Evolutionary conservation across 2,797 vertebrate species (phyloP).

Genomic region (Gadopsis bispinosus): DNA sequence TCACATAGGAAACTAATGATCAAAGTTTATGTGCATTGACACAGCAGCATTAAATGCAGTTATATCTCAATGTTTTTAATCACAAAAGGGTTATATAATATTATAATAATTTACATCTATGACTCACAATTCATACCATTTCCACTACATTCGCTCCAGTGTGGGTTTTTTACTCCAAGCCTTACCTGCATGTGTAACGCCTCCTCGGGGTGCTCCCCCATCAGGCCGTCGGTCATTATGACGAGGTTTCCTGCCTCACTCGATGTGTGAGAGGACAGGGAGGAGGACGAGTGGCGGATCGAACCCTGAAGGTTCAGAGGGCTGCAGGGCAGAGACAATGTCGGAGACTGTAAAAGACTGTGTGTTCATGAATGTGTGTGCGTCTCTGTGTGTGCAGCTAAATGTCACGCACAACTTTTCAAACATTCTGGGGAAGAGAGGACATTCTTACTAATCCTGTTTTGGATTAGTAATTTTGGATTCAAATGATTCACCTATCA

Average conservation of each 20-base stretch:
- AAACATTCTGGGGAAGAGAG: neutral
- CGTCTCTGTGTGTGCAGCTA: neutral
- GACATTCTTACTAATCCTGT: neutral
- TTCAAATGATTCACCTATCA: neutral
- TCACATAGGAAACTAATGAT: neutral
- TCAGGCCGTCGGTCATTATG: conserved; percentile 92
- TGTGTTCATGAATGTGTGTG: neutral
- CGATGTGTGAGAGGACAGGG: conserved; percentile 96
- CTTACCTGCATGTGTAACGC: conserved; percentile 96
- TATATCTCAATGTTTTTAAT: neutral
- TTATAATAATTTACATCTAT: neutral
- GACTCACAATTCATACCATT: neutral
- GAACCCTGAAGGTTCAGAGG: conserved; percentile 94
- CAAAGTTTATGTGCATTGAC: neutral
- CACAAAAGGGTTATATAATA: neutral
- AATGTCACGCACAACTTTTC: neutral
- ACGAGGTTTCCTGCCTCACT: conserved; percentile 96
- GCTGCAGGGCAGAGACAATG: conserved; percentile 79
- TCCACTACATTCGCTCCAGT: neutral
- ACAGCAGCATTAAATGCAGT: neutral
- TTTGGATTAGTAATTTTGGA: neutral
- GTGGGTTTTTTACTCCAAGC: neutral
- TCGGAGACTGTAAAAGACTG: neutral
- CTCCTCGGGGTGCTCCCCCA: conserved; percentile 94
- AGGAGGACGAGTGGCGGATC: conserved; percentile 95